Percentiles rank a stretch among this genome's conserved stretches.
phyloP scores from a whole-genome alignment of 2,888 invertebrate genomes.

The Macrophya annulata region DNA sequence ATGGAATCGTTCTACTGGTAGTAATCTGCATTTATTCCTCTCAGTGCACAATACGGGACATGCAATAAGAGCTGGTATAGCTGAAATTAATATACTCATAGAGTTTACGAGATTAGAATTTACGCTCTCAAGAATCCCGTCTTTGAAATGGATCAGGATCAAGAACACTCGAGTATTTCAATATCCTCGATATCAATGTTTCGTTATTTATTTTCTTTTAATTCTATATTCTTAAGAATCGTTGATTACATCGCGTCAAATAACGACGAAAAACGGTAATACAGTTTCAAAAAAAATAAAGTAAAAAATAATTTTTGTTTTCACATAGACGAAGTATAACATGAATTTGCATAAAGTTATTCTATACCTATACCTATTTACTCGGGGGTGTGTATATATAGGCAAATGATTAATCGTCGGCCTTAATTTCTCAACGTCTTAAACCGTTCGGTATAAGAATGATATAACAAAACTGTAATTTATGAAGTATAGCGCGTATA shows the following conservation, averaged over 20 bases:
- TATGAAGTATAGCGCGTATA: neutral
- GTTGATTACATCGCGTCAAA: neutral
- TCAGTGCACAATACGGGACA: conserved; percentile 36
- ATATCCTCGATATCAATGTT: neutral
- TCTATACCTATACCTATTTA: neutral
- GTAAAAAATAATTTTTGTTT: neutral
- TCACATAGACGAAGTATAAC: neutral
- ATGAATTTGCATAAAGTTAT: neutral
- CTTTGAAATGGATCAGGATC: neutral
- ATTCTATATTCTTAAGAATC: neutral
- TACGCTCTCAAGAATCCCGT: neutral
- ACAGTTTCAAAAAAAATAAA: neutral
- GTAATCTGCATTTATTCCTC: conserved; percentile 51
- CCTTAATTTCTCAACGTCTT: conserved; percentile 40
- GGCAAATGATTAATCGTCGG: conserved; percentile 24
- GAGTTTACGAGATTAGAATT: conserved; percentile 49
- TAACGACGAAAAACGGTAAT: neutral
- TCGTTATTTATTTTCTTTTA: neutral
- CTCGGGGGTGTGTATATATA: neutral
- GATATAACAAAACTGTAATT: conserved; percentile 48
- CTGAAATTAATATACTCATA: conserved; percentile 40
- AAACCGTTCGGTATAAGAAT: conserved; percentile 35
- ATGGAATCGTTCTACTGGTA: conserved; percentile 33
- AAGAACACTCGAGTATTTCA: neutral
- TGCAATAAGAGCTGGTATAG: conserved; percentile 41